Conservation (phyloP, 2,797 vertebrate genomes). For the Falco novaeseelandiae region DNA sequence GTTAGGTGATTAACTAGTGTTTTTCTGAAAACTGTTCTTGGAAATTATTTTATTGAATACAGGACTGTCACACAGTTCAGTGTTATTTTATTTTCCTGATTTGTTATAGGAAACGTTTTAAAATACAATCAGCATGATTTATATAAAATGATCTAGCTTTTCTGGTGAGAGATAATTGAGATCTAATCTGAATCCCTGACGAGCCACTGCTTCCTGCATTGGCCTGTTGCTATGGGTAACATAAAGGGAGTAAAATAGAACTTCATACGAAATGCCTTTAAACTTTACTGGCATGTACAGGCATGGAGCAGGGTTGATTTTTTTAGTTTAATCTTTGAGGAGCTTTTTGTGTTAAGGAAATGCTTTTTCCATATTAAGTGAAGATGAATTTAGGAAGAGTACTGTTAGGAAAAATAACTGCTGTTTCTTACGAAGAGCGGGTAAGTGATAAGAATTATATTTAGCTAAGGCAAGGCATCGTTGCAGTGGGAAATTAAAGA, state of each 20-base stretch:
- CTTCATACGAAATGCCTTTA: slow-evolving; percentile 75
- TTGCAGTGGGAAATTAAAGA: slow-evolving; percentile 54
- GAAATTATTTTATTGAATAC: slow-evolving; percentile 51
- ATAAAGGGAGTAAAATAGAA: slow-evolving; percentile 76
- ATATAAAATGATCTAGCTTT: slow-evolving; percentile 63
- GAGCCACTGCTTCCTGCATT: slow-evolving; percentile 76
- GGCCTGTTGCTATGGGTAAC: slow-evolving; percentile 81
- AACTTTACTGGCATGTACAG: slow-evolving; percentile 85
- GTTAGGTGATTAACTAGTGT: slow-evolving; percentile 41
- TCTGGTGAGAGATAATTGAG: slow-evolving; percentile 69
- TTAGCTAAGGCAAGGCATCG: slow-evolving; percentile 30
- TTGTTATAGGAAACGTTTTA: slow-evolving; percentile 65
- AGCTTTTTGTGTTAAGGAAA: slow-evolving; percentile 52
- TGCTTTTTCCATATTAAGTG: slow-evolving; percentile 61
- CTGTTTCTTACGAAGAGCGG: slow-evolving; percentile 69
- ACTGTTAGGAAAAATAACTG: slow-evolving; percentile 71
- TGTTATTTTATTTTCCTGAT: slow-evolving; percentile 37
- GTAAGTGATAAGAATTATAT: slow-evolving; percentile 73
- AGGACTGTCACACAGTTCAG: slow-evolving; percentile 17
- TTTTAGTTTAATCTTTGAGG: slow-evolving; percentile 39
- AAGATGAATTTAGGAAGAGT: slow-evolving; percentile 78
- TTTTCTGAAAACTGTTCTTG: slow-evolving; percentile 34
- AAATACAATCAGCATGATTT: slow-evolving; percentile 68
- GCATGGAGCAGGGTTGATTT: slow-evolving; percentile 74
- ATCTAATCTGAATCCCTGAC: slow-evolving; percentile 74